Evolutionary conservation across 2,113 vertebrate genomes (phyloP), one percentile per base, ranked within the genome.

Genomic region (Lophura nycthemera): DNA sequence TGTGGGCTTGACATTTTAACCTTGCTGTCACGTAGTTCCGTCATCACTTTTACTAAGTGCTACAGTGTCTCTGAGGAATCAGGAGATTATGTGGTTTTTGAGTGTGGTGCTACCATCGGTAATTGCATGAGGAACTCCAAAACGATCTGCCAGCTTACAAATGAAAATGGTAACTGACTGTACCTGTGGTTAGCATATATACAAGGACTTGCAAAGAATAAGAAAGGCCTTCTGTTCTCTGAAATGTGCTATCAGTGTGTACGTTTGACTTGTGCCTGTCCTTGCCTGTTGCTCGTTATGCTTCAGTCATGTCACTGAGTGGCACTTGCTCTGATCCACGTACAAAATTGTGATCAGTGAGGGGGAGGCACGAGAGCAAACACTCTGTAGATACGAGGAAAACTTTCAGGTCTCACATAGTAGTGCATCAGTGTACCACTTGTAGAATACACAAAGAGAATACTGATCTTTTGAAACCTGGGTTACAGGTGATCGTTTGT

Each of bases 281-380:
- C 73, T 72, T 29, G 25, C 20, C 11, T 36, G 2, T 5, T 43
- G 8, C 42, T 42, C 30, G 4, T 16, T 30, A 19, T 9, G 19
- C 0, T 0, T 6, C 45, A 59, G 2, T 22, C 0, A 0, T 6
- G 32, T 4, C 36, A 13, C 2, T 38, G 74, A 52, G 17, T 36
- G 59, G 25, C 47, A 24, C 13, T 67, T 75, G 40, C 61, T 66
- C 30, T 27, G 45, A 20, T 10, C 57, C 40, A 15, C 1, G 6
- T 42, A 45, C 7, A 2, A 16, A 4, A 1, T 16, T 19, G 13
- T 22, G 40, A 66, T 47, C 13, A 7, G 2, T 29, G 19, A 42
- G 32, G 30, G 43, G 38, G 48, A 57, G 2, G 10, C 30, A 47
- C 2, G 8, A 24, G 36, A 57, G 34, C 19, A 57, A 50, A 65